Evolutionary conservation across 2,888 invertebrate species (phyloP), one percentile per base, ranked within the genome.

Genomic region (Ectemnius cavifrons): DNA sequence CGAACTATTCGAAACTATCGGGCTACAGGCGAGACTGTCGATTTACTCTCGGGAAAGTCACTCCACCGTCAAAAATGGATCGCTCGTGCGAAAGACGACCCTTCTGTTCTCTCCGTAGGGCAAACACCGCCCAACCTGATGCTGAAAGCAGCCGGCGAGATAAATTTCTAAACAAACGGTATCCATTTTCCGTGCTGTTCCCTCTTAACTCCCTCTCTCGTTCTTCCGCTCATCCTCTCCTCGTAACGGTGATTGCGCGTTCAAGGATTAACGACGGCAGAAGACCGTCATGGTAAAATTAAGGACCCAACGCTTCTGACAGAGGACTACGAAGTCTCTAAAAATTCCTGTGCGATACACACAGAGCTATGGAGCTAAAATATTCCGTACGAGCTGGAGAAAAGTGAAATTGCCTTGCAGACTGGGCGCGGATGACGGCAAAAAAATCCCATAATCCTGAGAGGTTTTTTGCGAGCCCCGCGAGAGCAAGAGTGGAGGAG

Each of bases 1-100:
- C 56, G 77, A 81, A 83, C 83, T 81, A 80, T 81, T 78, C 80
- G 57, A 71, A 83, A 83, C 83, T 83, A 80, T 75, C 77, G 75
- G 60, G 67, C 68, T 52, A 58, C 66, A 63, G 71, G 71, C 67
- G 78, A 81, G 77, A 83, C 83, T 83, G 83, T 81, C 83, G 77
- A 83, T 83, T 81, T 77, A 46, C 66, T 59, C 73, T 16, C 4
- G 70, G 78, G 77, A 81, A 69, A 76, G 77, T 78, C 80, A 77
- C 77, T 80, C 80, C 66, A 77, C 61, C 78, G 78, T 78, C 74
- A 81, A 81, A 81, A 83, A 73, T 77, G 47, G 64, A 67, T 66
- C 72, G 72, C 60, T 64, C 56, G 46, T 49, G 49, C 6, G 52
- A 14, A 57, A 52, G 52, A 57, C 59, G 11, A 61, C 27, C 58